phyloP scores from a whole-genome alignment of 2,888 invertebrate genomes.

The Pollenia angustigena region DNA sequence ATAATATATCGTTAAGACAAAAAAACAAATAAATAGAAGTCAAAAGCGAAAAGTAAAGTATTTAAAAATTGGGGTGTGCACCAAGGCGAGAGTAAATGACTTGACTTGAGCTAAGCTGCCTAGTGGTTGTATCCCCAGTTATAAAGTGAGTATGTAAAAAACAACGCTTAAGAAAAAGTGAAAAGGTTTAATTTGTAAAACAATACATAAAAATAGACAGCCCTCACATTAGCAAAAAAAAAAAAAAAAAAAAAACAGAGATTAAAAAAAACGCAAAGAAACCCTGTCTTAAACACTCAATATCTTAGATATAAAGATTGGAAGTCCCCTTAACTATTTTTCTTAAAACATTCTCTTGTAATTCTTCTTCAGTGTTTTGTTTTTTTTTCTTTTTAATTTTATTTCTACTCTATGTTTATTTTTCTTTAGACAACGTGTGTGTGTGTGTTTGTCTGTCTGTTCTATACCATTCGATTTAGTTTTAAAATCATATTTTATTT shows the following conservation, averaged over 20 bases:
- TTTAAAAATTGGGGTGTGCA: slow-evolving; percentile 73
- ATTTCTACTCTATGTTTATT: slow-evolving; percentile 58
- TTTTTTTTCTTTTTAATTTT: slow-evolving; percentile 61
- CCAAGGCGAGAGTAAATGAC: slow-evolving; percentile 65
- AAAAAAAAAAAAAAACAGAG: not conserved
- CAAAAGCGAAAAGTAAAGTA: slow-evolving; percentile 40
- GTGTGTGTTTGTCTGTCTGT: slow-evolving; percentile 54
- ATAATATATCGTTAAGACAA: slow-evolving; percentile 51
- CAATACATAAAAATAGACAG: slow-evolving; percentile 72
- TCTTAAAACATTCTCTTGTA: slow-evolving; percentile 48
- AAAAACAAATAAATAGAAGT: slow-evolving; percentile 39
- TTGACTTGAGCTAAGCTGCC: slow-evolving; percentile 33
- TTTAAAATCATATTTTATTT: slow-evolving; percentile 78
- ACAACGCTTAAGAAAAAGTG: slow-evolving; percentile 76
- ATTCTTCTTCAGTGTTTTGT: slow-evolving; percentile 43
- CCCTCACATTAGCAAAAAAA: slow-evolving; percentile 53
- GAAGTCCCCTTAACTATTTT: slow-evolving; percentile 69
- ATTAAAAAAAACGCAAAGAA: slow-evolving; percentile 36
- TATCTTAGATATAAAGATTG: slow-evolving; percentile 56
- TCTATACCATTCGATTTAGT: slow-evolving; percentile 67
- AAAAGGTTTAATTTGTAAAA: slow-evolving; percentile 81
- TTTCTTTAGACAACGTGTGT: slow-evolving; percentile 72
- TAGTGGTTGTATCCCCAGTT: slow-evolving; percentile 19
- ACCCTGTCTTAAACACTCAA: slow-evolving; percentile 30
- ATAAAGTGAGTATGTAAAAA: slow-evolving; percentile 30